Conservation (phyloP, 2,797 vertebrate species). For the Petrocephalus schoutedeni region DNA sequence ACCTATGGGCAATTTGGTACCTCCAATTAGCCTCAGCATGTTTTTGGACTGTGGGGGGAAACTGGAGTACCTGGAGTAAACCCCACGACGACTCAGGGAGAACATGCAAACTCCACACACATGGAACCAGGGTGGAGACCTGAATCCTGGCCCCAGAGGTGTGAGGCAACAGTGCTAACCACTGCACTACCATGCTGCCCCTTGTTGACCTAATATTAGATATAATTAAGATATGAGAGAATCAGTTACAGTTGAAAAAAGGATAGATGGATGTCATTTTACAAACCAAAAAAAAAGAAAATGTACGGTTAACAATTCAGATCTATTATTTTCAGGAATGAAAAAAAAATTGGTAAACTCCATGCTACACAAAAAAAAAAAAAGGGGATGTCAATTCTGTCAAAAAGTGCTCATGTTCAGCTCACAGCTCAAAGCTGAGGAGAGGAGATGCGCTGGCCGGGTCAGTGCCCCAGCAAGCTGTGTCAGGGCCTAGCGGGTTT, state of each 20-base stretch:
- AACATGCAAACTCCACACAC: too few species aligned
- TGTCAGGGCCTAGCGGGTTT: not conserved
- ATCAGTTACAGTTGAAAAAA: not conserved
- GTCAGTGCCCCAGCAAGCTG: not conserved
- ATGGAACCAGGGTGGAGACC: too few species aligned
- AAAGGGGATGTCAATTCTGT: not conserved
- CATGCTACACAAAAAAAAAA: not conserved
- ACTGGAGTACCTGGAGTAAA: too few species aligned
- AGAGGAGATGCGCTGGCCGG: not conserved
- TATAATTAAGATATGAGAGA: not conserved
- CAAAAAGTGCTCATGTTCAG: not conserved
- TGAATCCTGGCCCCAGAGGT: too few species aligned
- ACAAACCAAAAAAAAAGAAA: not conserved
- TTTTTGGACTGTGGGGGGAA: too few species aligned
- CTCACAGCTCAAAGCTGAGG: not conserved
- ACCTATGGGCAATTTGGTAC: too few species aligned
- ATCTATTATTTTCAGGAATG: not conserved
- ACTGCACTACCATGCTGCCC: too few species aligned
- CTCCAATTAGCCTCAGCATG: too few species aligned
- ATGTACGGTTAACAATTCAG: not conserved
- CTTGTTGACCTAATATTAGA: not conserved
- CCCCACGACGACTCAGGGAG: too few species aligned
- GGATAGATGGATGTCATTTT: not conserved
- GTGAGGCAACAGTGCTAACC: too few species aligned
- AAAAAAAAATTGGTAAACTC: not conserved